Evolutionary conservation across 2,797 vertebrate genomes (phyloP), one percentile per base, ranked within the genome.

Genomic region (Steatocranus sp.): DNA sequence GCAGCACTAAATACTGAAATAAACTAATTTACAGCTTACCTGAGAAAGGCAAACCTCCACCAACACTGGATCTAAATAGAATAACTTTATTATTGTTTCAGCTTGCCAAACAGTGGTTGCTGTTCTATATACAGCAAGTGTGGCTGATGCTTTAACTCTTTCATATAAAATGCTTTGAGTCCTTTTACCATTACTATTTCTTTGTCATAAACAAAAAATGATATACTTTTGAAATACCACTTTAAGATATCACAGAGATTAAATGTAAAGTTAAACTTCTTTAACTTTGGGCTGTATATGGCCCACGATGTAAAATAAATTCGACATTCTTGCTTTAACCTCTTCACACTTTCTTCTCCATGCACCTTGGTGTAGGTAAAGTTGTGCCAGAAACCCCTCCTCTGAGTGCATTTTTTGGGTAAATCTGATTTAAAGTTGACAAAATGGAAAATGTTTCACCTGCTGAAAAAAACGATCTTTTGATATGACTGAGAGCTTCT

Each of bases 191-290:
- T 61, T 61, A 36, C 32, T 20, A 36, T 20, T 36, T 61, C 6
- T 61, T 61, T 61, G 56, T 61, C 18, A 20, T 61, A 18, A 36
- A 61, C 56, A 61, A 61, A 61, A 36, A 36, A 34, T 20, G 11
- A 61, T 36, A 34, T 61, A 61, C 56, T 61, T 34, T 36, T 61
- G 11, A 61, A 61, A 61, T 61, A 12, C 18, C 18, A 36, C 32
- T 2, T 61, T n/a, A 61, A 20, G 11, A 12, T 61, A 61, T 61
- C 32, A 8, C 18, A 1, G 56, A 36, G 32, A 61, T 61, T 61
- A 61, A 61, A 36, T 61, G 18, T 61, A 7, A 61, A 61, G 10
- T 61, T 56, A 56, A 56, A 56, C 54, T 18, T 56, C 54, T 56
- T 56, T 56, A 56, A 56, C 54, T 56, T 56, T 56, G 58, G 18